phyloP scores from a whole-genome alignment of 2,113 vertebrate genomes.

The Planiliza haematocheilus region DNA sequence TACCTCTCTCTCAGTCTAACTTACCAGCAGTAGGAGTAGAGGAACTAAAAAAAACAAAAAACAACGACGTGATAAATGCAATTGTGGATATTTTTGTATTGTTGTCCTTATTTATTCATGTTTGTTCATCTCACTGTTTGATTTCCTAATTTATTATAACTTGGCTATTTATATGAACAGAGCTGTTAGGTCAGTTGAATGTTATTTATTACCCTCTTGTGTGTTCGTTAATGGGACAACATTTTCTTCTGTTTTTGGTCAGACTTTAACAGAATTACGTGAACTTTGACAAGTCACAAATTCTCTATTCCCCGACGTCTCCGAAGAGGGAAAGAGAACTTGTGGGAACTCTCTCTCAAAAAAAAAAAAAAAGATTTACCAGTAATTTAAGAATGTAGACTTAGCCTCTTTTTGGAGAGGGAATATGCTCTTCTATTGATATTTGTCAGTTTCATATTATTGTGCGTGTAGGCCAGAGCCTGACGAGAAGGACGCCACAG shows the following conservation, averaged over 20 bases:
- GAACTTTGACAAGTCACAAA: constrained; percentile 81
- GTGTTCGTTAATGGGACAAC: constrained; percentile 85
- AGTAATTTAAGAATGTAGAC: constrained; percentile 94
- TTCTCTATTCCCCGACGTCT: constrained; percentile 82
- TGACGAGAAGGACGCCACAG: constrained; percentile 73
- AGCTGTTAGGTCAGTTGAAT: constrained; percentile 85
- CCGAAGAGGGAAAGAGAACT: constrained; percentile 75
- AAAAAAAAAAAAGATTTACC: constrained; percentile 83
- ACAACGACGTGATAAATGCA: constrained; percentile 81
- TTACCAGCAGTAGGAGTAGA: constrained; percentile 85
- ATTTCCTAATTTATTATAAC: constrained; percentile 87
- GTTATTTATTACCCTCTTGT: constrained; percentile 86
- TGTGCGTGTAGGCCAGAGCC: constrained; percentile 85
- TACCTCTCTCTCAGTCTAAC: constrained; percentile 73
- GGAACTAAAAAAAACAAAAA: constrained; percentile 56
- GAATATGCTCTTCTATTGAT: constrained; percentile 90
- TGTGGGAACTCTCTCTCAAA: constrained; percentile 78
- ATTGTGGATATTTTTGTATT: constrained; percentile 95
- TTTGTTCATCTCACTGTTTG: constrained; percentile 79
- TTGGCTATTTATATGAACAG: constrained; percentile 89
- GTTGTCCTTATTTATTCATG: constrained; percentile 81
- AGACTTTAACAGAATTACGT: constrained; percentile 82
- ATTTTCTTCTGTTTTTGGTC: constrained; percentile 81
- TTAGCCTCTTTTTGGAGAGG: constrained; percentile 89
- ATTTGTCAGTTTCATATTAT: constrained; percentile 91